Percentiles rank a stretch among this genome's conserved stretches.
These are phyloP conservation scores for Myotis daubentonii DNA, from an alignment of 2,797 vertebrate species.

Conservation along the genomic window DNA sequence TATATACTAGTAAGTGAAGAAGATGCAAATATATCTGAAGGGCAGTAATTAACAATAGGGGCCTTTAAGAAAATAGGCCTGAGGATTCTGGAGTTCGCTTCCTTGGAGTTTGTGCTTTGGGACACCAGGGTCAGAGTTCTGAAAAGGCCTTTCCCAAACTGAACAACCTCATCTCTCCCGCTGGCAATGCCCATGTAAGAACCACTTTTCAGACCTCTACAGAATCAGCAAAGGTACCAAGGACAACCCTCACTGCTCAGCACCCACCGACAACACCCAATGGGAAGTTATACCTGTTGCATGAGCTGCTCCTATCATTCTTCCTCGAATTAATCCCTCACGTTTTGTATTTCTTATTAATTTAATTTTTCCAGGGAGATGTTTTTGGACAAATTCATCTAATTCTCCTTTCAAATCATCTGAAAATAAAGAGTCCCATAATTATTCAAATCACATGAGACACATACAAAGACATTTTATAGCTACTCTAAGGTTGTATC, in stretches of 20 bases:
- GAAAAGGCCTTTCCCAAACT: neutral
- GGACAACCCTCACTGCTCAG: fast-evolving
- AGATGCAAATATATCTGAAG: neutral
- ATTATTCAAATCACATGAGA: neutral
- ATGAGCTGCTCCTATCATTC: constrained; percentile 96
- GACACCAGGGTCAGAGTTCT: neutral
- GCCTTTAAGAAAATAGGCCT: neutral
- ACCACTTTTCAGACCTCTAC: too few species aligned
- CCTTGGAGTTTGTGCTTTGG: neutral
- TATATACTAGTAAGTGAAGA: neutral
- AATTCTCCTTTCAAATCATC: constrained; percentile 94
- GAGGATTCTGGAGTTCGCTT: neutral
- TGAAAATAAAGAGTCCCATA: constrained; percentile 74
- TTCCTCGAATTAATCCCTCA: constrained; percentile 95
- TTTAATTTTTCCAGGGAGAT: constrained; percentile 90
- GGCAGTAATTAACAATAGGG: neutral
- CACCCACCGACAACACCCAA: too few species aligned
- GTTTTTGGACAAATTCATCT: constrained; percentile 87
- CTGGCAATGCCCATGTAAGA: neutral
- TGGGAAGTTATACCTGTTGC: constrained; percentile 88
- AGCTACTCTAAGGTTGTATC: neutral
- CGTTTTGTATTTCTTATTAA: constrained; percentile 93
- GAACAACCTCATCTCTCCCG: neutral
- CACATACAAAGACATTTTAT: neutral
- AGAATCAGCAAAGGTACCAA: neutral